Base-by-base conservation (phyloP, 2,113 vertebrate species). In the Epinephelus lanceolatus region DNA sequence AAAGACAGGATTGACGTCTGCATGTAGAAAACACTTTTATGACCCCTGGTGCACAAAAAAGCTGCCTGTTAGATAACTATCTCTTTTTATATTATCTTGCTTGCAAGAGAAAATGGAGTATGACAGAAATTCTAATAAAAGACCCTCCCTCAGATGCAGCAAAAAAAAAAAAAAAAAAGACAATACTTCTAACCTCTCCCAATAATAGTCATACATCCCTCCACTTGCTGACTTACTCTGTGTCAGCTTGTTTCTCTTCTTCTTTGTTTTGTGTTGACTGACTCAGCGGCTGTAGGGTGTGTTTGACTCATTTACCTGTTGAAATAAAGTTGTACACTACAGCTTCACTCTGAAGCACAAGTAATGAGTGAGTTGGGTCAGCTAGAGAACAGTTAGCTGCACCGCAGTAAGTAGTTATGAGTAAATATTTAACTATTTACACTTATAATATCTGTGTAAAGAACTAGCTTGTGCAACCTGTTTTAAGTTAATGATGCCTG, bases 221-320 rank as follows among this genome's bases (percentile, higher is more conserved):
- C 42, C 42, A 11, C 12, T 6, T 5, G 6, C 11, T 55, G 42
- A 67, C 3, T 2, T 18, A n/a, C 40, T 45, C 75, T 71, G 19
- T 49, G 59, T 78, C 80, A 84, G 75, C 65, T 25, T 25, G 66
- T 89, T 82, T 83, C 52, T 84, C 59, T 76, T 61, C 71, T 68
- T 75, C 6, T 45, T 47, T 25, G 30, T 51, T 23, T 19, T 66
- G 2, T 2, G 40, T 27, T 45, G 33, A 1, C 53, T 84, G 68
- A 59, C 67, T 80, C 49, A 78, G 27, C 70, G 12, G 23, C 13
- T 30, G 47, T 1, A 13, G 77, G 21, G 33, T 45, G 17, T 77
- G 33, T 86, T 67, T 59, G 53, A 19, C 14, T 56, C 25, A 30
- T 18, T 45, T 7, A 56, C 33, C 21, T 66, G 23, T 2, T 57